Conservation (phyloP, 2,888 invertebrate genomes). For the Drosophila longiperda region DNA sequence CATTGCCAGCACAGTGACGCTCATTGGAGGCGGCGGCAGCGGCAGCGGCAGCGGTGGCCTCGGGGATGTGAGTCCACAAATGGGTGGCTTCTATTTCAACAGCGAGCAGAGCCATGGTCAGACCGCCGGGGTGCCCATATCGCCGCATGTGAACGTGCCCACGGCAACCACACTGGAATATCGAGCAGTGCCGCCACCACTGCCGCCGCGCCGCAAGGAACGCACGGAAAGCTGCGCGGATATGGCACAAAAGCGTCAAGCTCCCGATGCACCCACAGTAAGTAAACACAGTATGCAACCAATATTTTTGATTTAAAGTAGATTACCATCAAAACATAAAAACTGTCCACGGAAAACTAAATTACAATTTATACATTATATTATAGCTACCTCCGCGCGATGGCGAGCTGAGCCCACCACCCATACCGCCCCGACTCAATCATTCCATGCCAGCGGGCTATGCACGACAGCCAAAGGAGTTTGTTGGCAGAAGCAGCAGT, state of each 20-base stretch:
- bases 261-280: slow-evolving; percentile 88
- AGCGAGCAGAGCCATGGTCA: slow-evolving; percentile 53
- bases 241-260: slow-evolving; percentile 86
- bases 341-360: not conserved
- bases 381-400: slow-evolving; percentile 88
- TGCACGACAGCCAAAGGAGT: slow-evolving; percentile 73
- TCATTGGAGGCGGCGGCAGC: slow-evolving; percentile 42
- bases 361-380: not conserved
- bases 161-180: slow-evolving; percentile 77
- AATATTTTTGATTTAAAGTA: not conserved
- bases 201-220: slow-evolving; percentile 83
- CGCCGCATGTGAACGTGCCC: slow-evolving; percentile 85
- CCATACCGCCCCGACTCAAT: slow-evolving; percentile 87
- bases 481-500: slow-evolving; percentile 85
- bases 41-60: slow-evolving; percentile 29
- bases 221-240: slow-evolving; percentile 82
- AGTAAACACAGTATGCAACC: slow-evolving; percentile 23
- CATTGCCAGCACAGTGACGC: slow-evolving; percentile 69
- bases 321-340: not conserved
- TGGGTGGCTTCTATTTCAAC: slow-evolving; percentile 68
- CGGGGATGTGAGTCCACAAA: slow-evolving; percentile 69
- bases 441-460: slow-evolving; percentile 66
- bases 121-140: slow-evolving; percentile 80
- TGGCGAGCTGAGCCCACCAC: slow-evolving; percentile 89
- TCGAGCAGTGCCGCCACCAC: slow-evolving; percentile 83